A percentile compares a stretch with the other conserved stretches of the same genome.
Evolutionary conservation across 1,140 invertebrate species (phyloP).

Genomic region (Drosophila repletoides): DNA sequence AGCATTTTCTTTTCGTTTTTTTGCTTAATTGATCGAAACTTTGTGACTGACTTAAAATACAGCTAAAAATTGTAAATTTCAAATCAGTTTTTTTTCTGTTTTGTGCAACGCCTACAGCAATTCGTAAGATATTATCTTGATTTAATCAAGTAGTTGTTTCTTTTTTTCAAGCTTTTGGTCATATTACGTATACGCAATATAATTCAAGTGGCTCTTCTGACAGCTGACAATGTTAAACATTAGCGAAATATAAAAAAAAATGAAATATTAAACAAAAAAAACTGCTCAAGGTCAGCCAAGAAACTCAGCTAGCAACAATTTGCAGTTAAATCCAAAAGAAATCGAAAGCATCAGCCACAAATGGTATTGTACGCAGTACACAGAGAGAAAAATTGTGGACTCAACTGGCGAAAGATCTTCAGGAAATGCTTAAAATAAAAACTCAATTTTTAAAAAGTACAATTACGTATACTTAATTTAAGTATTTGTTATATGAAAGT

Average conservation of each 20-base stretch:
- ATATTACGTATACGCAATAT: slow-evolving; percentile 9
- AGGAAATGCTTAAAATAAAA: too few relatives aligned
- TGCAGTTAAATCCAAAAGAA: neutral
- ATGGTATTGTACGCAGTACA: neutral
- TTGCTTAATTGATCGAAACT: too few relatives aligned
- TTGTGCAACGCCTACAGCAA: neutral
- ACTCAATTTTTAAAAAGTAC: too few relatives aligned
- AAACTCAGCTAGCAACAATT: slow-evolving; percentile 11
- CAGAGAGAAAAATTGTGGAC: too few relatives aligned
- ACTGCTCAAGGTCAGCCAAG: slow-evolving; percentile 18
- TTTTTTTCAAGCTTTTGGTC: neutral
- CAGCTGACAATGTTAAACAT: neutral
- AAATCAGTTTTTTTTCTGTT: too few relatives aligned
- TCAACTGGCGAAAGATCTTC: too few relatives aligned
- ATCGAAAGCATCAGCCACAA: slow-evolving; percentile 32
- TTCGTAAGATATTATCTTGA: too few relatives aligned
- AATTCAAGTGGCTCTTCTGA: neutral
- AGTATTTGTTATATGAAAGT: too few relatives aligned
- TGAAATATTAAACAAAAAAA: slow-evolving; percentile 1
- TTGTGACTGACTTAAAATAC: neutral
- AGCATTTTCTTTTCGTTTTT: too few relatives aligned
- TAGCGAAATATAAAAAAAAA: neutral
- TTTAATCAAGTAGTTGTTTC: too few relatives aligned
- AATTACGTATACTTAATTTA: too few relatives aligned
- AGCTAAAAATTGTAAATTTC: neutral